These are phyloP conservation scores for Periparus ater DNA, from an alignment of 2,797 vertebrate species.

Conservation along the genomic window DNA sequence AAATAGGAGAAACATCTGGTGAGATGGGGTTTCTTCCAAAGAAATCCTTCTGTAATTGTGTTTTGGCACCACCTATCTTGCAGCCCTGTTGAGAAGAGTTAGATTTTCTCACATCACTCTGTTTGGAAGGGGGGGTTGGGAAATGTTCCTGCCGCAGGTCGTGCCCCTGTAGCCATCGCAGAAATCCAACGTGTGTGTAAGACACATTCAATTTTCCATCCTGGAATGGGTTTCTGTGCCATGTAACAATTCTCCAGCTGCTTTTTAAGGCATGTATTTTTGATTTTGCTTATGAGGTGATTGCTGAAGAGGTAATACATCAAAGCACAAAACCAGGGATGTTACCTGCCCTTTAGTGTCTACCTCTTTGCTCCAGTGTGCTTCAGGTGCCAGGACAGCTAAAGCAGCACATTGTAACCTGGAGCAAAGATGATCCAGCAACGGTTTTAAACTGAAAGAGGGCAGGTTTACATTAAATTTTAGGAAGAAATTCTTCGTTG, in stretches of 20 bases:
- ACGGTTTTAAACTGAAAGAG: neutral
- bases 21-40: neutral
- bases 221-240: neutral
- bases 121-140: neutral
- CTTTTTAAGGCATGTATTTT: neutral
- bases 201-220: neutral
- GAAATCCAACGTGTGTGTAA: fast-evolving
- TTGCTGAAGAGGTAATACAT: neutral
- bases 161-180: neutral
- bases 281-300: neutral
- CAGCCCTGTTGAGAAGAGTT: neutral
- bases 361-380: neutral
- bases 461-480: neutral
- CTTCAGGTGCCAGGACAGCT: neutral
- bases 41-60: neutral
- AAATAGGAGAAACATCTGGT: neutral
- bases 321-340: neutral
- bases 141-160: neutral
- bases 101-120: neutral
- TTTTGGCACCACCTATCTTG: neutral
- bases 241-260: fast-evolving
- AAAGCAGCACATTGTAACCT: neutral
- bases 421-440: neutral
- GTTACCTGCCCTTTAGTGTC: neutral
- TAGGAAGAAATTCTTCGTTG: neutral